Base-by-base conservation (phyloP, 2,113 vertebrate genomes). In the Oryzias javanicus region DNA sequence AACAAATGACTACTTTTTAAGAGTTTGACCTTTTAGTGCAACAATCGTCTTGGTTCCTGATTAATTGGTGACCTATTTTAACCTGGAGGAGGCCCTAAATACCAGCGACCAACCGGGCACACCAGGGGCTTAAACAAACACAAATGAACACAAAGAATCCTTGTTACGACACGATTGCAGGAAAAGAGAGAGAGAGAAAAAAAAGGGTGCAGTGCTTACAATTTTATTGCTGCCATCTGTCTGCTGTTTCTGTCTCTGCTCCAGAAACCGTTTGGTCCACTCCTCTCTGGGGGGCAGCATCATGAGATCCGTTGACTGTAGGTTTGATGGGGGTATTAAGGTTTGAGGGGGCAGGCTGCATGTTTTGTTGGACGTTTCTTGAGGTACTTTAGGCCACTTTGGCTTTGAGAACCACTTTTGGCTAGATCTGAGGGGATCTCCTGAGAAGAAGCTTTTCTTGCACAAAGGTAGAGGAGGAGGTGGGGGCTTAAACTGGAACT, bases 251-350 rank as follows among this genome's bases (percentile, higher is more conserved):
- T 90, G 70, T 40, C 82, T 84, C 64, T 92, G 91, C 15, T 92
- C 91, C 17, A 95, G 90, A 46, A 94, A 85, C 74, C 88, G 93
- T 82, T 90, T 91, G 74, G 94, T 82, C 94, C 94, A 94, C 35
- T 96, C 94, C 46, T 89, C 91, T 7, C 80, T 90, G 0, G 85
- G 86, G 25, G 92, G 93, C 42, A 91, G 92, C 22, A 81, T 89
- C 52, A 90, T 81, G 80, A 73, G 85, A 49, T 93, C 91, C 16
- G 92, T 91, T 0, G 94, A 78, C 58, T 90, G 81, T 81, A 96
- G 97, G 55, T 93, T 90, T 73, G 94, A 91, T 0, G 93, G 90
- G 0, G 94, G 94, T 18, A 95, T 96, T 80, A 96, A 95, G 55
- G 50, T 93, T 95, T 3, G 95, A 90, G 0, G 94, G 93, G 0